phyloP scores from a whole-genome alignment of 2,888 invertebrate genomes.

The Isotomurus palustris region DNA sequence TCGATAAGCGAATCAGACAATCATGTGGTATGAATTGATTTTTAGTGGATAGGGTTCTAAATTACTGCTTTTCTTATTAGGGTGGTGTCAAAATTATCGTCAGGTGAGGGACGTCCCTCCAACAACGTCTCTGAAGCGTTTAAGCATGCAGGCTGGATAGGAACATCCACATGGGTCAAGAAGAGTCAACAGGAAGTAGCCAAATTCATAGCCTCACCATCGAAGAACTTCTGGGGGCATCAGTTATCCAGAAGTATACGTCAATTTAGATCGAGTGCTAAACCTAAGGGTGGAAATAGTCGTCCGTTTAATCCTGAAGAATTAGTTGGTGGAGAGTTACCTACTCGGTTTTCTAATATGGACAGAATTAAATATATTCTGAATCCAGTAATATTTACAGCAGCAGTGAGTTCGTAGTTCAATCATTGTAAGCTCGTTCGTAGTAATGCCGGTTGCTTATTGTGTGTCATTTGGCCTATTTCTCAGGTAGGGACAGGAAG shows the following conservation, averaged over 20 bases:
- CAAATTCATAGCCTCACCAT: slow-evolving; percentile 19
- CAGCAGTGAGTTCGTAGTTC: slow-evolving; percentile 26
- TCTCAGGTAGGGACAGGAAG: slow-evolving; percentile 64
- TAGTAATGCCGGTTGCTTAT: not conserved
- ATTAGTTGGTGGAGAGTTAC: slow-evolving; percentile 16
- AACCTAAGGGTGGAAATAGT: not conserved
- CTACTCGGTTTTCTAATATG: slow-evolving; percentile 18
- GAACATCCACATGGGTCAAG: slow-evolving; percentile 27
- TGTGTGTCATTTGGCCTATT: not conserved
- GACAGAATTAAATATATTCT: slow-evolving; percentile 31
- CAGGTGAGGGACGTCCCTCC: not conserved
- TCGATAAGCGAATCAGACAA: too few species aligned
- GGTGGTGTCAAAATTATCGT: not conserved
- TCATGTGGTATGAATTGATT: too few species aligned
- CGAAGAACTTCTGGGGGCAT: slow-evolving; percentile 13
- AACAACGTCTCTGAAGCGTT: slow-evolving; percentile 9
- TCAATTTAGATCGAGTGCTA: not conserved
- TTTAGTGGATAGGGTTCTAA: too few species aligned
- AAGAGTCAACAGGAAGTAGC: slow-evolving; percentile 19
- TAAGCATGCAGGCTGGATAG: slow-evolving; percentile 25
- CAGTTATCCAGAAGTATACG: slow-evolving; percentile 5
- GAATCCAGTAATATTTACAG: slow-evolving; percentile 42
- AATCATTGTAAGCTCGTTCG: not conserved
- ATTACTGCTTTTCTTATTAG: not conserved
- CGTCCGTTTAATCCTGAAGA: not conserved